Evolutionary conservation across 2,797 vertebrate species (phyloP), one percentile per base, ranked within the genome.

Genomic region (Pseudomugil gertrudae): DNA sequence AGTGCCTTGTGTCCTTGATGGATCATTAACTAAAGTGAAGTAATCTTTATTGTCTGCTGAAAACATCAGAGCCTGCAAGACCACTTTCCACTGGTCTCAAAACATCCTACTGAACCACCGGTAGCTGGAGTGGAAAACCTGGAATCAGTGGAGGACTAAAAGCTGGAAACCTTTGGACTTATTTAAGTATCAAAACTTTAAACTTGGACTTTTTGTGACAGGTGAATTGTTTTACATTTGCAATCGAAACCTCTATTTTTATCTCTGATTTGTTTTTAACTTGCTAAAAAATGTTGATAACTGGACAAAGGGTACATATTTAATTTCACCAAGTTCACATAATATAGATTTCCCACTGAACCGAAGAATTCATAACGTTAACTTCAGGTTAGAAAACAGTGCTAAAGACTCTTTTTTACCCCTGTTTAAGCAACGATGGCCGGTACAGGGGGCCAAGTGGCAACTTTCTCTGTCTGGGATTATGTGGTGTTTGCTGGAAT

Each of bases 401-500:
- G 36, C 33, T 9, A 36, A 51, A 57, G 47, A 66, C 36, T 13
- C 35, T 52, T 1, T 19, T 23, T 56, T 47, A 32, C 40, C 55
- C 17, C 27, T 38, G 10, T 40, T 55, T 52, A 74, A 57, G 30
- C 11, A 65, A 88, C 60, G 62, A 95, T 95, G 94, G 61, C 32
- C 23, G 92, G 91, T 8, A 74, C 78, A 27, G 93, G 93, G 55
- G 93, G 94, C 10, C 78, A 78, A 0, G 93, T 94, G 54, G 73
- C 88, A 29, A 68, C 79, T 0, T 95, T 95, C 86, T 90, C 93
- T 1, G 91, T 92, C 43, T 95, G 94, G 94, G 94, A 95, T 72
- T 95, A 95, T 87, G 93, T 95, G n/a, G 94, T 95, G 63, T 95
- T 95, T 54, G 90, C 76, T 6, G 92, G 66, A n/a, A 87, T 73